Conservation (phyloP, 2,888 invertebrate genomes). For the Lysandra coridon region DNA sequence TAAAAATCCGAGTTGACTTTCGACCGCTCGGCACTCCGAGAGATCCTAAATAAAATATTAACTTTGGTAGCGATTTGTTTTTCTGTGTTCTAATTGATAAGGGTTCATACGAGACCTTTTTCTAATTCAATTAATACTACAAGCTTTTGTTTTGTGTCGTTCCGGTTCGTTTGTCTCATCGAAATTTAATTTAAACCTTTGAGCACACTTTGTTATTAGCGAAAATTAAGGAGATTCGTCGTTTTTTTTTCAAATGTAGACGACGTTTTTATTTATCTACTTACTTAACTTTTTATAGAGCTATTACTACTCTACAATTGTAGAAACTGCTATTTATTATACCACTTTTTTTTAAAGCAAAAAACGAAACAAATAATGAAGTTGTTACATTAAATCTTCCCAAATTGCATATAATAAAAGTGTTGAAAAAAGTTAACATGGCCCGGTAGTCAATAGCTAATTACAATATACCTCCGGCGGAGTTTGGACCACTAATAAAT, state of each 20-base stretch:
- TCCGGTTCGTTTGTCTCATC: neutral
- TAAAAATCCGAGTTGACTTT: constrained; percentile 78
- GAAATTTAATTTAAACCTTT: neutral
- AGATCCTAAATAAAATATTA: constrained; percentile 70
- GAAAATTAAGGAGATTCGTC: neutral
- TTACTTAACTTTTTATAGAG: neutral
- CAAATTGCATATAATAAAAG: neutral
- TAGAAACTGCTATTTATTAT: neutral
- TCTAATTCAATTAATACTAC: constrained; percentile 22
- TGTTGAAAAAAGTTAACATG: neutral
- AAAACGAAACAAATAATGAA: neutral
- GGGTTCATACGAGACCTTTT: constrained; percentile 58
- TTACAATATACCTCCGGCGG: constrained; percentile 59
- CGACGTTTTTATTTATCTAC: neutral
- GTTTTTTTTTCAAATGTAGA: neutral
- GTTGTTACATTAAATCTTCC: neutral
- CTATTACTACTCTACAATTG: neutral
- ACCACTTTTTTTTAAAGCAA: neutral
- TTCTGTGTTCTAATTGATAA: constrained; percentile 67
- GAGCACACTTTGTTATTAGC: neutral
- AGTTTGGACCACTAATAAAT: constrained; percentile 74
- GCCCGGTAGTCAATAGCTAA: constrained; percentile 18
- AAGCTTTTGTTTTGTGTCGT: constrained; percentile 8
- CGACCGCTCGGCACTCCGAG: constrained; percentile 49
- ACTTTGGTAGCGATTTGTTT: constrained; percentile 61